A percentile compares a stretch with the other conserved stretches of the same genome.
phyloP scores from a whole-genome alignment of 2,888 invertebrate species.

The Heliconius hortense region DNA sequence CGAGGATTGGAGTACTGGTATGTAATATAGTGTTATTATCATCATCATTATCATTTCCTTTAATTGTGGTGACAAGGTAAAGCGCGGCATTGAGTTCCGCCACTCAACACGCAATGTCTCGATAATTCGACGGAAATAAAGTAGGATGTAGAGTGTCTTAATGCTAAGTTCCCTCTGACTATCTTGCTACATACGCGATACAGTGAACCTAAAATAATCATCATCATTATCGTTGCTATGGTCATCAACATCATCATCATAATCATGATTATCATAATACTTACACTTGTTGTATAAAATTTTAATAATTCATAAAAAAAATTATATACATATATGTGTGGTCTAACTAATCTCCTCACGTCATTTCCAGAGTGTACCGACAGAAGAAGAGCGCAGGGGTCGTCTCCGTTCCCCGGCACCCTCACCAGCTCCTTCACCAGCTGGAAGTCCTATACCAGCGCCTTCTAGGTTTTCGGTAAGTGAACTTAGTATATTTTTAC shows the following conservation, averaged over 20 bases:
- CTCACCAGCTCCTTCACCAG: constrained; percentile 83
- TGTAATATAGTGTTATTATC: background rate
- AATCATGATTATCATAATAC: no score
- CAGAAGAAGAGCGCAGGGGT: constrained; percentile 50
- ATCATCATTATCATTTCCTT: no score
- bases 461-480: constrained; percentile 63
- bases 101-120: background rate
- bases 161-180: background rate
- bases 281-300: no score
- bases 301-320: no score
- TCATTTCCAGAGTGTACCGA: constrained; percentile 38
- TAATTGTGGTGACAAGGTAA: background rate
- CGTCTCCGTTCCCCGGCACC: constrained; percentile 86
- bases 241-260: no score
- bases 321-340: background rate
- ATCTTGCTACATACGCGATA: background rate
- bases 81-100: background rate
- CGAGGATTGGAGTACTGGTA: background rate
- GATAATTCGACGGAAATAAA: no score
- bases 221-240: no score
- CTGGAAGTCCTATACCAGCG: constrained; percentile 85
- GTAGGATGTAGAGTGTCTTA: no score
- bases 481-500: background rate
- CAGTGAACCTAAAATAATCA: no score
- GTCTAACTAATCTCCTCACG: no score